Percentiles rank a stretch among this genome's conserved stretches.
Conservation (phyloP, 1,140 invertebrate genomes). For the Trichomalopsis sarcophagae region DNA sequence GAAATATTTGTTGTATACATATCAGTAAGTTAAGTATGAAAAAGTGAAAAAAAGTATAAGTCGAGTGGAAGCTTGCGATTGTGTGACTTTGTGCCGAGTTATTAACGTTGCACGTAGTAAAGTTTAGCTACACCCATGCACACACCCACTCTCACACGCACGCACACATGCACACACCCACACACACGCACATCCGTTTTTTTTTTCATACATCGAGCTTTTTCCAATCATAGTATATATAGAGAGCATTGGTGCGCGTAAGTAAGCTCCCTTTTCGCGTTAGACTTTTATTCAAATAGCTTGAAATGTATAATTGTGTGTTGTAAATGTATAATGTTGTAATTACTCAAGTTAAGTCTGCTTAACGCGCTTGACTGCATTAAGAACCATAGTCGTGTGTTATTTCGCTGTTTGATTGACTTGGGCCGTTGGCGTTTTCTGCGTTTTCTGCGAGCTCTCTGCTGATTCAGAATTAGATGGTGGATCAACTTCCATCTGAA, state of each 20-base stretch:
- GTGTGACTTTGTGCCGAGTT: constrained; percentile 19
- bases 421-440: constrained; percentile 61
- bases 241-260: background rate
- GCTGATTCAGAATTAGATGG: constrained; percentile 64
- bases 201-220: background rate
- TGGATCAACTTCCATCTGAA: constrained; percentile 72
- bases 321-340: background rate
- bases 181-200: no score
- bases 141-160: no score
- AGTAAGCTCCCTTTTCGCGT: background rate
- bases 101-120: background rate
- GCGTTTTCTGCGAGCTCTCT: constrained; percentile 69
- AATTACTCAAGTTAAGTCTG: constrained; percentile 48
- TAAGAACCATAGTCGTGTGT: constrained; percentile 65
- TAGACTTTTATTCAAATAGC: constrained; percentile 23
- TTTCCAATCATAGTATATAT: background rate
- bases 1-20: background rate
- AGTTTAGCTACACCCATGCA: background rate
- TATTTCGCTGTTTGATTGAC: constrained; percentile 70
- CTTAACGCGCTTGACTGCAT: constrained; percentile 60
- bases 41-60: constrained; percentile 26
- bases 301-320: background rate
- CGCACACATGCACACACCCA: no score
- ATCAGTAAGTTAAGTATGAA: background rate
- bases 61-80: constrained; percentile 32